Evolutionary conservation across 2,888 invertebrate species (phyloP).

Genomic region (Epistrophella euchroma): DNA sequence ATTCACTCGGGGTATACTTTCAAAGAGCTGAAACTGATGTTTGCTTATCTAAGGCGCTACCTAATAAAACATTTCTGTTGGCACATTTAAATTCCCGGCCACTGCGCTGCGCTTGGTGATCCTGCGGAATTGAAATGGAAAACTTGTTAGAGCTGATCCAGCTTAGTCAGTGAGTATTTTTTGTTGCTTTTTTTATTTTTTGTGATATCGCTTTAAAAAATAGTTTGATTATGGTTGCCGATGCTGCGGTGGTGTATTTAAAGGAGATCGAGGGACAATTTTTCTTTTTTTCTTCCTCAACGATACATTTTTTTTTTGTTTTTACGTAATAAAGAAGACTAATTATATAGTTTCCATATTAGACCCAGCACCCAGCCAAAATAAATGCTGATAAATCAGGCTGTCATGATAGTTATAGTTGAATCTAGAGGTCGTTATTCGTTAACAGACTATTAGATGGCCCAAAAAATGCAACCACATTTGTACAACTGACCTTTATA

Average conservation of each 20-base stretch:
- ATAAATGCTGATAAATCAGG: background rate
- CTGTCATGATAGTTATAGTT: too few relatives aligned
- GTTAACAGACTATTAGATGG: too few relatives aligned
- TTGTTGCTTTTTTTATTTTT: background rate
- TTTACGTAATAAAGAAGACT: too few relatives aligned
- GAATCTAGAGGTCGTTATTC: too few relatives aligned
- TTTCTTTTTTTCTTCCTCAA: constrained; percentile 16
- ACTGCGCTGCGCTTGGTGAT: constrained; percentile 37
- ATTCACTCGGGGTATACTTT: constrained; percentile 35
- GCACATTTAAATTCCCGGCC: constrained; percentile 63
- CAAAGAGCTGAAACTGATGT: constrained; percentile 63
- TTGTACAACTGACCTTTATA: too few relatives aligned
- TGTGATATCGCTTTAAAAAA: constrained; percentile 10
- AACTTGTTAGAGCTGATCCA: constrained; percentile 27
- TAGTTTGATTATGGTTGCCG: constrained; percentile 17
- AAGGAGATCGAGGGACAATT: constrained; percentile 54
- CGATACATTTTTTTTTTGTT: background rate
- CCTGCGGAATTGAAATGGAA: constrained; percentile 56
- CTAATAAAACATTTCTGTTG: constrained; percentile 75
- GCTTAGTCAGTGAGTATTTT: constrained; percentile 10
- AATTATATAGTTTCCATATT: too few relatives aligned
- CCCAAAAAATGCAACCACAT: too few relatives aligned
- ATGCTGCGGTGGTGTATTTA: constrained; percentile 21
- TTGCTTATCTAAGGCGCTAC: constrained; percentile 70
- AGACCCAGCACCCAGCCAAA: background rate